Conservation (phyloP, 2,113 vertebrate species). For the Brachyhypopomus gauderio region DNA sequence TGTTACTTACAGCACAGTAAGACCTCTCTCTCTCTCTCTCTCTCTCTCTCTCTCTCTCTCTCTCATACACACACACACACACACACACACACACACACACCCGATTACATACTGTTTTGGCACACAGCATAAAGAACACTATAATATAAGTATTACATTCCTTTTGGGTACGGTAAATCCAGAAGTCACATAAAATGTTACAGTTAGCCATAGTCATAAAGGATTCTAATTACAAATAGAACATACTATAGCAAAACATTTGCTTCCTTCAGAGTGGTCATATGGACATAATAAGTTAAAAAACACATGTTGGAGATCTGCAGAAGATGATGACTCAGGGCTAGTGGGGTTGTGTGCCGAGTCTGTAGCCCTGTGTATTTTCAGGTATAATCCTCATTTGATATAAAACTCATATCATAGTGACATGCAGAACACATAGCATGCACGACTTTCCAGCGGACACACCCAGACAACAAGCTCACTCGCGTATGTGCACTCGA, state of each 20-base stretch:
- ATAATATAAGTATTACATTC: neutral
- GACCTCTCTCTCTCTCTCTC: neutral
- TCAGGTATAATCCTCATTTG: neutral
- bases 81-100: neutral
- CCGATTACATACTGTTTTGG: constrained; percentile 17
- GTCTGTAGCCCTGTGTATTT: constrained; percentile 14
- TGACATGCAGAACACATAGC: neutral
- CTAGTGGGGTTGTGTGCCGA: constrained; percentile 1
- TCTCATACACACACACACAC: neutral
- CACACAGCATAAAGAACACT: neutral
- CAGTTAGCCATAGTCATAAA: constrained; percentile 9
- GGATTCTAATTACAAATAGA: constrained; percentile 21
- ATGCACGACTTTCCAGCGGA: constrained; percentile 10
- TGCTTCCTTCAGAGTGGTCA: neutral
- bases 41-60: neutral
- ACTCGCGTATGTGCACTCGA: neutral
- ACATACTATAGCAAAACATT: constrained; percentile 25
- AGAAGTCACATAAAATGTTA: neutral
- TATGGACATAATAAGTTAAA: neutral
- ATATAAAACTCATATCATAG: constrained; percentile 16
- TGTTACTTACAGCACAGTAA: too few relatives aligned
- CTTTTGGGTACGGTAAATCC: neutral
- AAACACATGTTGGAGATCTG: neutral
- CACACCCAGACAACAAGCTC: constrained; percentile 1
- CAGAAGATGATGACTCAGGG: neutral